Percentiles rank a stretch among this genome's conserved stretches.
Conservation (phyloP, 2,113 vertebrate genomes). For the Phocoena sinus region DNA sequence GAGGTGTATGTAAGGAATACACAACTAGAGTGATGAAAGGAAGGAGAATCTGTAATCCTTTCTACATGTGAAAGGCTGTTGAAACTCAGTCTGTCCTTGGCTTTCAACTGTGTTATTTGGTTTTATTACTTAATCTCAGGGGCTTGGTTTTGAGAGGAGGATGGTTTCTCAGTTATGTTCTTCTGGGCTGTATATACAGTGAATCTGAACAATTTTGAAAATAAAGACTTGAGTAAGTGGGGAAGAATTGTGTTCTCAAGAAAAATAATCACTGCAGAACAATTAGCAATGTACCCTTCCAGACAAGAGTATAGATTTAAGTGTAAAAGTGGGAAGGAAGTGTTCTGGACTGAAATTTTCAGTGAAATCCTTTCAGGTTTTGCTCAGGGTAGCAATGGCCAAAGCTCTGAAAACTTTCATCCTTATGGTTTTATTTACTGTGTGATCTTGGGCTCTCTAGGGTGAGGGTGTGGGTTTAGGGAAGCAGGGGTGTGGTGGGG, state of each 20-base stretch:
- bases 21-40: not conserved
- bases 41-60: not conserved
- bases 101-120: not conserved
- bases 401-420: not conserved
- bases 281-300: not conserved
- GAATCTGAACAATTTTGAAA: conserved; percentile 2
- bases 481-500: not conserved
- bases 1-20: not conserved
- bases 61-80: not conserved
- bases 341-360: not conserved
- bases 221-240: not conserved
- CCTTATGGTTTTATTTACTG: not conserved
- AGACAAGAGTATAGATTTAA: not conserved
- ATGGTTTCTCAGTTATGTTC: not conserved
- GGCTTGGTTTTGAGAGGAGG: not conserved
- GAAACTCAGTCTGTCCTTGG: not conserved
- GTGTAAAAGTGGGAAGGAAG: not conserved
- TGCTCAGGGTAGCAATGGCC: not conserved
- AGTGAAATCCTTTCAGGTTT: not conserved
- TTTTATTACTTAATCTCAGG: conserved; percentile 14
- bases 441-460: not conserved
- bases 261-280: not conserved
- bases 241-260: not conserved
- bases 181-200: not conserved
- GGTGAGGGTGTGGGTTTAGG: not conserved